A percentile compares a stretch with the other conserved stretches of the same genome.
These are phyloP conservation scores for Drosophila subsilvestris DNA, from an alignment of 2,888 invertebrate species.

Conservation along the genomic window DNA sequence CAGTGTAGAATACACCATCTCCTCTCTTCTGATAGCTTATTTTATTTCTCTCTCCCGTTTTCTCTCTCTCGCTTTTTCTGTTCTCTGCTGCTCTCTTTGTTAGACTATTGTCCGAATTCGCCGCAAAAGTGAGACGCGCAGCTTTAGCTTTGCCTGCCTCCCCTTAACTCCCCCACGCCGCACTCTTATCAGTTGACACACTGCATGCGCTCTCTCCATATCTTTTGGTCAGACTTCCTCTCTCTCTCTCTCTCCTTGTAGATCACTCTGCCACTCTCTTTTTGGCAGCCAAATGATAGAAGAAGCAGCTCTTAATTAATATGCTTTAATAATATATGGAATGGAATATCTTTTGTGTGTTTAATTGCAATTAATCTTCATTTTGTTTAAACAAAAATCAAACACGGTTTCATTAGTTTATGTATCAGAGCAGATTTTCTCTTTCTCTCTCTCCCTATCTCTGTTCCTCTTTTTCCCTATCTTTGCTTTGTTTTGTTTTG, in stretches of 20 bases:
- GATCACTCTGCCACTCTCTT: not conserved
- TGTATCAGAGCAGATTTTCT: constrained; percentile 10
- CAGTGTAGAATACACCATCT: not conserved
- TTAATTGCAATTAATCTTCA: constrained; percentile 33
- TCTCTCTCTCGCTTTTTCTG: not conserved
- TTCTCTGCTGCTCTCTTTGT: not conserved
- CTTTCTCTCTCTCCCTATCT: constrained; percentile 13
- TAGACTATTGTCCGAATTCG: constrained; percentile 19
- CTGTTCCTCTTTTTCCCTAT: constrained; percentile 7
- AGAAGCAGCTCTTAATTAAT: constrained; percentile 36
- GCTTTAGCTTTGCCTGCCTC: constrained; percentile 19
- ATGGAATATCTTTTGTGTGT: not conserved
- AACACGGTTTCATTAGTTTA: constrained; percentile 65
- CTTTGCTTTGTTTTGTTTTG: constrained; percentile 43
- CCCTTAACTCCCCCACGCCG: not conserved
- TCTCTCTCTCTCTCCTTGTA: not conserved
- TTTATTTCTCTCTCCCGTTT: not conserved
- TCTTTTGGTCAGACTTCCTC: constrained; percentile 31
- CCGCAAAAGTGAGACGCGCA: constrained; percentile 44
- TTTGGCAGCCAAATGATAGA: constrained; percentile 9
- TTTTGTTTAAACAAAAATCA: constrained; percentile 46
- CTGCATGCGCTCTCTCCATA: not conserved
- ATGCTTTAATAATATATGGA: constrained; percentile 35
- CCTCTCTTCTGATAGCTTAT: not conserved
- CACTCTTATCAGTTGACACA: constrained; percentile 14